Percentiles rank a stretch among this genome's conserved stretches.
phyloP scores from a whole-genome alignment of 2,113 vertebrate species.

The Globicephala melas region DNA sequence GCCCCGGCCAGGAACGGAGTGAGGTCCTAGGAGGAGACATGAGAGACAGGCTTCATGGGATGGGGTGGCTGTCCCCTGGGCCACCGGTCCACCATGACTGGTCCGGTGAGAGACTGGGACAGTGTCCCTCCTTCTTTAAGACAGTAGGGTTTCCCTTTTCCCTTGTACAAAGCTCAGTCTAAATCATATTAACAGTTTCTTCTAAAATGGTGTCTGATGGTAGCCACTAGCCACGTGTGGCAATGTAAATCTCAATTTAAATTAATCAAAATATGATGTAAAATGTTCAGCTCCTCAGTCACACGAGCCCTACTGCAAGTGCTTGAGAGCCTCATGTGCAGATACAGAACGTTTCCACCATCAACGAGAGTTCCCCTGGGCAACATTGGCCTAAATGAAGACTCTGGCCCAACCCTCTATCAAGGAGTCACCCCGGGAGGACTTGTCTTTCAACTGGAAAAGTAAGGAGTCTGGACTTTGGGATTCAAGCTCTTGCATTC shows the following conservation, averaged over 20 bases:
- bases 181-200: not conserved
- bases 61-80: accelerated
- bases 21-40: too few species aligned
- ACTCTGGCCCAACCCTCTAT: not conserved
- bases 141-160: not conserved
- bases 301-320: not conserved
- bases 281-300: not conserved
- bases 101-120: not conserved
- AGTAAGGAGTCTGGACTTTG: not conserved
- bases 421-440: not conserved
- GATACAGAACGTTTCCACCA: not conserved
- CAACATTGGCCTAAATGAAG: not conserved
- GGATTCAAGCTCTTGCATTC: not conserved
- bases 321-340: accelerated
- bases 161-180: not conserved
- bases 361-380: too few species aligned
- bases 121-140: not conserved
- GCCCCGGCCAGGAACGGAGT: not conserved
- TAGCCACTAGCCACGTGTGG: not conserved
- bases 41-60: not conserved
- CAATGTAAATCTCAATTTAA: not conserved
- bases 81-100: accelerated
- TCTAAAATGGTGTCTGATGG: not conserved
- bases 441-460: not conserved
- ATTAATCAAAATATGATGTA: not conserved